These are phyloP conservation scores for Mellivora capensis DNA, from an alignment of 2,113 vertebrate species.

Conservation along the genomic window DNA sequence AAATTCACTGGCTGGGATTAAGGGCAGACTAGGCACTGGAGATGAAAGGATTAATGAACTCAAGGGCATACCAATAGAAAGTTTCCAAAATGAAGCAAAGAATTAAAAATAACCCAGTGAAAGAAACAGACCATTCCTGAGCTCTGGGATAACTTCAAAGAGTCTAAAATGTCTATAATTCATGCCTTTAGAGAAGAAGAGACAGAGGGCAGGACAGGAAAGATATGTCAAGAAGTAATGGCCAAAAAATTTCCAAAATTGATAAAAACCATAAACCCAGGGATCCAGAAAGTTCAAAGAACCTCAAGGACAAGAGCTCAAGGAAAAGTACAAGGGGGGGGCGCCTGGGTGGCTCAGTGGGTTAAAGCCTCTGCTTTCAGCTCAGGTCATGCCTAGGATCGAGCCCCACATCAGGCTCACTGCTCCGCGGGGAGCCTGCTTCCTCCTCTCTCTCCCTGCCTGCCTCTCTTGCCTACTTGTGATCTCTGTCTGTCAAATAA, in stretches of 20 bases:
- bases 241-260: neutral
- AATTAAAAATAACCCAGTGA: neutral
- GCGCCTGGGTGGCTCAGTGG: too few relatives aligned
- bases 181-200: neutral
- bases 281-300: neutral
- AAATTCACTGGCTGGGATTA: neutral
- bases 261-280: neutral
- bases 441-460: too few relatives aligned
- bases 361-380: too few relatives aligned
- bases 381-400: too few relatives aligned
- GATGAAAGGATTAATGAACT: neutral
- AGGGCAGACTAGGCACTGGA: neutral
- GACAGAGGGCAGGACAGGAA: neutral
- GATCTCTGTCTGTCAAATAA: too few relatives aligned
- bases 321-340: conserved; percentile 20
- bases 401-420: too few relatives aligned
- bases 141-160: neutral
- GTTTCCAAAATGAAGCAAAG: neutral
- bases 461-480: too few relatives aligned
- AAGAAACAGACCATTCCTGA: neutral
- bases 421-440: too few relatives aligned
- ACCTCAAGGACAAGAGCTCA: neutral
- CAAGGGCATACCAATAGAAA: neutral
- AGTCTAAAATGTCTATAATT: neutral
- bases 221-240: neutral